These are phyloP conservation scores for Phallusia fumigata DNA, from an alignment of 23 tunicate species.

Conservation along the genomic window DNA sequence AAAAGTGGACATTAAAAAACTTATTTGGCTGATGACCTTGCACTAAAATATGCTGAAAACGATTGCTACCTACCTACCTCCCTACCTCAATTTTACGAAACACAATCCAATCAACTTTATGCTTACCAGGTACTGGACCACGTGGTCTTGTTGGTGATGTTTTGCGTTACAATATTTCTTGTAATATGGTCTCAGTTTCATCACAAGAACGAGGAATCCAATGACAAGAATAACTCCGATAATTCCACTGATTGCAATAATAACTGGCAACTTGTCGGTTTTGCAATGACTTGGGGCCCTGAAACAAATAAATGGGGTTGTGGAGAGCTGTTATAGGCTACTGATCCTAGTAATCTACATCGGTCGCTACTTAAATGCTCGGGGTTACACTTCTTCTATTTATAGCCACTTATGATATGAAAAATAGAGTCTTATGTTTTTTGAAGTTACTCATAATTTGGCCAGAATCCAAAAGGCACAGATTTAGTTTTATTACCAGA, in stretches of 20 bases:
- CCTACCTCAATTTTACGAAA: not conserved
- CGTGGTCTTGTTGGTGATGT: not conserved
- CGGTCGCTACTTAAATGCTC: no score
- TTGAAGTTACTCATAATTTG: no score
- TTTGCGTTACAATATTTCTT: not conserved
- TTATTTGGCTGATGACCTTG: no score
- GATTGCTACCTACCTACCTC: not conserved
- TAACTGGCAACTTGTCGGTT: not conserved
- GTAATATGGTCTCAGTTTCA: not conserved
- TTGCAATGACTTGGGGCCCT: not conserved
- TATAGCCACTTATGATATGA: no score
- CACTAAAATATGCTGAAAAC: not conserved
- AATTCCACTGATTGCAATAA: not conserved
- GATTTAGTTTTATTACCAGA: no score
- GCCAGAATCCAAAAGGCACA: no score
- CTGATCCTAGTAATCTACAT: no score
- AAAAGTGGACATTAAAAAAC: no score
- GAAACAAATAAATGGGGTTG: not conserved
- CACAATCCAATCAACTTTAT: not conserved
- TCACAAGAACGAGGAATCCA: not conserved
- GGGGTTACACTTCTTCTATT: no score
- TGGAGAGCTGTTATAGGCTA: no score
- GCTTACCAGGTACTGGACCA: not conserved
- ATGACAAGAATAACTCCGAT: not conserved
- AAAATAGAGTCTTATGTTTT: no score